Base-by-base conservation (phyloP, 2,113 vertebrate genomes). In the Dipodomys spectabilis region DNA sequence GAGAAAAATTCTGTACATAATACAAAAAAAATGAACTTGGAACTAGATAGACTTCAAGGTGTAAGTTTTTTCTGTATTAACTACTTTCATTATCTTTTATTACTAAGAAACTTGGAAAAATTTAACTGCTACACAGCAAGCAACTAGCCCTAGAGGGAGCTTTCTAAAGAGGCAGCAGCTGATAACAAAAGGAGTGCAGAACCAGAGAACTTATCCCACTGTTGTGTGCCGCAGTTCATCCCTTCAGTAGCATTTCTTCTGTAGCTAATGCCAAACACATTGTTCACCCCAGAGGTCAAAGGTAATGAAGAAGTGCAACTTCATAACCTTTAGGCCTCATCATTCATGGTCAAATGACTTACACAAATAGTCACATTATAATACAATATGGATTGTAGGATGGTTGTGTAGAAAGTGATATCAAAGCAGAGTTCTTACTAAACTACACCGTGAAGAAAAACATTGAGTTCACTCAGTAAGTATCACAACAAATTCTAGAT, bases 91-190 rank as follows among this genome's bases (percentile, higher is more conserved):
- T 72, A 85, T 22, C 25, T 72, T 20, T 73, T 73, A 0, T 4
- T 45, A n/a, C 10, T 82, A 30, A 91, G 44, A 85, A 68, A 68
- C 7, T 91, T 85, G 20, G 64, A 75, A 30, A 82, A 80, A 88
- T 64, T 69, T 45, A 80, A 62, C 20, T 74, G 15, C 83, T n/a
- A 92, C 9, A 69, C 39, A 79, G 90, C 82, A 35, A 65, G 25
- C 72, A 62, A 32, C 8, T 35, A 22, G 35, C 69, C 28, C 62
- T 30, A 75, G 5, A 83, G 69, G 80, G 93, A 75, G n/a, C 27
- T 83, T 57, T 64, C 39, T 65, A 78, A 25, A 62, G 28, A 49
- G 28, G 53, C 81, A 71, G 23, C 22, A 18, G 27, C 30, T 64
- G 25, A 81, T 49, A 30, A 67, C 32, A 83, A 35, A 49, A 80